Evolutionary conservation across 2,797 vertebrate species (phyloP).

Genomic region (Pteronotus mesoamericanus): DNA sequence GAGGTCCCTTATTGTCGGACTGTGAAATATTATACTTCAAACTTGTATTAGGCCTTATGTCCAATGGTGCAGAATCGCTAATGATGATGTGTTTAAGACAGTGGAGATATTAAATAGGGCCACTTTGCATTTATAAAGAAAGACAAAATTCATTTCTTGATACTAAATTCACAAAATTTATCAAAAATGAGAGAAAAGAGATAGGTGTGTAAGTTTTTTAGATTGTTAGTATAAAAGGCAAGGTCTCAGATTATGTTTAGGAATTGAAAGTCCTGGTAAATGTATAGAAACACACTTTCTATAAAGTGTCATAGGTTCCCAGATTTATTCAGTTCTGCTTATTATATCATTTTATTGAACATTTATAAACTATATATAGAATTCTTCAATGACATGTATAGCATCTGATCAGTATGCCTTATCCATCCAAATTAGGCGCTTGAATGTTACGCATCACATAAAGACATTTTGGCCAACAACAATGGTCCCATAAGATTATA

Average conservation of each 20-base stretch:
- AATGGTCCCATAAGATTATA: background rate
- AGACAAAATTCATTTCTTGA: background rate
- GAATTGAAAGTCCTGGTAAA: background rate
- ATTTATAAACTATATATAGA: background rate
- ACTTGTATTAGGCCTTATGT: constrained; percentile 25
- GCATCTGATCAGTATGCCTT: background rate
- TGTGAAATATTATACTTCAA: background rate
- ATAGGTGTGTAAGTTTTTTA: background rate
- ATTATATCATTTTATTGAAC: background rate
- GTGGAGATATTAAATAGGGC: background rate
- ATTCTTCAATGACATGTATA: background rate
- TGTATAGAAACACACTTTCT: background rate
- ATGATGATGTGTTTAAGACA: background rate
- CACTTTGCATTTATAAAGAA: constrained; percentile 22
- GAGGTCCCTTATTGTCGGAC: constrained; percentile 31
- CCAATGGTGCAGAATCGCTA: background rate
- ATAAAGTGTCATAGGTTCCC: background rate
- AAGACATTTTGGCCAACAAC: background rate
- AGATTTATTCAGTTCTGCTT: background rate
- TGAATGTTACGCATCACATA: background rate
- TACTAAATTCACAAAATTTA: background rate
- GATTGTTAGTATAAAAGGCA: background rate
- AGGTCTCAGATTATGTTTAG: background rate
- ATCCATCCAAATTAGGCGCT: background rate
- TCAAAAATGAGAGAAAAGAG: background rate